Conservation (phyloP, 2,113 vertebrate genomes). For the Callospermophilus lateralis region DNA sequence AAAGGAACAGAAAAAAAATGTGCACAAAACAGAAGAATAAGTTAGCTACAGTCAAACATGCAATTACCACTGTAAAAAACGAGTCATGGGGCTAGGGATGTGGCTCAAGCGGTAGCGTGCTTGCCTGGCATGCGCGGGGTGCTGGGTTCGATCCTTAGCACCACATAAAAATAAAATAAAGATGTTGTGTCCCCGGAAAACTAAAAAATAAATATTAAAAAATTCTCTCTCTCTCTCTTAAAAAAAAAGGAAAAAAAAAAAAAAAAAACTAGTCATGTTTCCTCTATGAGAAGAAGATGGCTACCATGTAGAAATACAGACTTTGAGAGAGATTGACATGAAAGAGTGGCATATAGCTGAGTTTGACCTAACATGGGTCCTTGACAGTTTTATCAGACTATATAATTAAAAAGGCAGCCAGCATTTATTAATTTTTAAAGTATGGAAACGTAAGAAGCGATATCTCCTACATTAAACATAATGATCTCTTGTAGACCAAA, state of each 20-base stretch:
- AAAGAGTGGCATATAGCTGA: background rate
- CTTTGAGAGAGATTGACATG: background rate
- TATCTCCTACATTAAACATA: conserved; percentile 11
- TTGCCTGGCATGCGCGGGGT: too few relatives aligned
- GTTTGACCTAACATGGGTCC: conserved; percentile 1
- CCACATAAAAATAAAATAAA: too few relatives aligned
- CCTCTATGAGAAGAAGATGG: conserved; percentile 21
- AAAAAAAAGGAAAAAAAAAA: too few relatives aligned
- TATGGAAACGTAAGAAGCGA: background rate
- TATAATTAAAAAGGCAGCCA: conserved; percentile 30
- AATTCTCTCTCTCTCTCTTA: too few relatives aligned
- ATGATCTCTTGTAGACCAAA: conserved; percentile 19
- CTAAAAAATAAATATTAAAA: too few relatives aligned
- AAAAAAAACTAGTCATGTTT: background rate
- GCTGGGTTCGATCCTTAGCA: too few relatives aligned
- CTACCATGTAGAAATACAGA: conserved; percentile 1
- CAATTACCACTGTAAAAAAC: background rate
- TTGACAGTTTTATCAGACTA: conserved; percentile 7
- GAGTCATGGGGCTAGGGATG: background rate
- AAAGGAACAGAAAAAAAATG: background rate
- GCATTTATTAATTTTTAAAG: conserved; percentile 1
- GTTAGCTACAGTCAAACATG: background rate
- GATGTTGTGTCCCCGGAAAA: too few relatives aligned
- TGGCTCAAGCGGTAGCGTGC: too few relatives aligned
- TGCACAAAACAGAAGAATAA: background rate